Base-by-base conservation (phyloP, 2,888 invertebrate genomes). In the Lasius platythorax region DNA sequence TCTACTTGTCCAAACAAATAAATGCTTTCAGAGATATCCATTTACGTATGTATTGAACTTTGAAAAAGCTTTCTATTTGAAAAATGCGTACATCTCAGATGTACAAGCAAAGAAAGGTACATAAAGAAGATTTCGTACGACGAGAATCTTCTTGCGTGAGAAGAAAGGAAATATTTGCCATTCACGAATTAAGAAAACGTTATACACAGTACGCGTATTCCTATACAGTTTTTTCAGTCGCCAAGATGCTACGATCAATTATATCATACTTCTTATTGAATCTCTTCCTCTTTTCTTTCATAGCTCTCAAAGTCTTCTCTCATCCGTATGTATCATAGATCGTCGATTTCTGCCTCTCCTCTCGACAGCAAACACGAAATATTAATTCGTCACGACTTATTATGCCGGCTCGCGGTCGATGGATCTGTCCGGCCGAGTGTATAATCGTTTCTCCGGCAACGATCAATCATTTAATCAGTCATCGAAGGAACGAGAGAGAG, bases 381-480 rank as follows among this genome's bases (percentile, higher is more conserved):
- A 68, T 78, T 78, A 78, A 68, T 68, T 68, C 78, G 23, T 78
- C 43, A 78, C 30, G n/a, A 6, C 18, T 56, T 40, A 40, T 67
- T 53, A 53, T 33, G 53, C 63, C n/a, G 50, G 37, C 30, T n/a
- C 28, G 28, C 9, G 40, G 61, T 53, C 53, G 53, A 78, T 82
- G 81, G 12, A 85, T 86, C 86, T 81, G 81, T 86, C 85, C 40
- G 68, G 61, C 28, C 43, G 68, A 61, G 43, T 56, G 58, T 66
- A 84, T 74, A 83, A 87, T 84, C 81, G 87, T 84, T 83, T 81
- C 68, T 78, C 76, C n/a, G 61, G 73, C 53, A 66, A 64, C 83
- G 86, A 89, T 89, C 89, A 70, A 87, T 87, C 87, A 89, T 83
- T 87, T 83, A 85, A 86, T 87, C 83, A 87, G 79, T 85, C 83